These are phyloP conservation scores for Ophion slaviceki DNA, from an alignment of 2,888 invertebrate genomes.

Conservation along the genomic window DNA sequence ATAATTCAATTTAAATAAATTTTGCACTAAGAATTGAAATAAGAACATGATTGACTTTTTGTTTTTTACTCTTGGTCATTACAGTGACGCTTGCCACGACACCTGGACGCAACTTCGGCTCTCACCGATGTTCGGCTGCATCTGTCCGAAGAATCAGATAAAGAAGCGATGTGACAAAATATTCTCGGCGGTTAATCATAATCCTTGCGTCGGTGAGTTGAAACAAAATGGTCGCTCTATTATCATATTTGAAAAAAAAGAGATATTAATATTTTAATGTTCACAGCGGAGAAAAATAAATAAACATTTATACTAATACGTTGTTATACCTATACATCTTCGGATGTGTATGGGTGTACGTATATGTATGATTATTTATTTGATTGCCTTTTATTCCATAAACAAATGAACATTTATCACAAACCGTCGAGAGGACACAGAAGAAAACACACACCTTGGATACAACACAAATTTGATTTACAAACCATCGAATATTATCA, in stretches of 20 bases:
- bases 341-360: no score
- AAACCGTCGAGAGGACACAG: no score
- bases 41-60: not conserved
- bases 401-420: no score
- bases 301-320: no score
- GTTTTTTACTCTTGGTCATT: conserved; percentile 68
- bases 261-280: not conserved
- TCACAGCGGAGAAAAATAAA: no score
- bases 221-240: not conserved
- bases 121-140: conserved; percentile 96
- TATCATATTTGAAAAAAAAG: not conserved
- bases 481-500: no score
- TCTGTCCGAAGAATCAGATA: conserved; percentile 95
- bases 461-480: no score
- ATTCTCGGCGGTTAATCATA: conserved; percentile 95
- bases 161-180: conserved; percentile 94
- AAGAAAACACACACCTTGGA: no score
- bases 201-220: conserved; percentile 97
- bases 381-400: no score
- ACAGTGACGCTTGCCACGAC: conserved; percentile 93
- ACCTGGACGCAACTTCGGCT: conserved; percentile 94
- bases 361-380: no score
- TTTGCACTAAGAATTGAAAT: not conserved
- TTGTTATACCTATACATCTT: no score
- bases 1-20: no score